Conservation (phyloP, 2,113 vertebrate species). For the Megalops atlanticus region DNA sequence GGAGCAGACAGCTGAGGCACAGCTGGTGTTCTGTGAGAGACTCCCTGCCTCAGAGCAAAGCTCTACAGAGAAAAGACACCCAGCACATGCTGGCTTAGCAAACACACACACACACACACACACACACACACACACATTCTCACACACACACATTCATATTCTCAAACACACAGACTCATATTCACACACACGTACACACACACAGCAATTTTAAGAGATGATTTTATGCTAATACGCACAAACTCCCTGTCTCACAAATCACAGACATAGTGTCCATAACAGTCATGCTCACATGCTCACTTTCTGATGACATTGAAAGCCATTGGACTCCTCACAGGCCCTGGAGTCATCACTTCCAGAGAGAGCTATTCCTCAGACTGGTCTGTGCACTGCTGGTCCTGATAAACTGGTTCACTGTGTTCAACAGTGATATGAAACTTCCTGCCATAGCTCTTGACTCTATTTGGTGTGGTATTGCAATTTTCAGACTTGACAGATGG, state of each 20-base stretch:
- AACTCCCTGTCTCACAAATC: not conserved
- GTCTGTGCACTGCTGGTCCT: not conserved
- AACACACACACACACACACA: not conserved
- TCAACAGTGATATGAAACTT: not conserved
- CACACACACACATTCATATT: not conserved
- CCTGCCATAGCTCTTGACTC: no score
- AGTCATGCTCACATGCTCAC: not conserved
- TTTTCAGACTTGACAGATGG: no score
- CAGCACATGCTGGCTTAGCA: no score
- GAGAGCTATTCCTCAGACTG: not conserved
- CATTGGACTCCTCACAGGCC: not conserved
- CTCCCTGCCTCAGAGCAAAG: not conserved
- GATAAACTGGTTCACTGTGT: not conserved
- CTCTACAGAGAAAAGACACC: no score
- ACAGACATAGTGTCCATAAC: not conserved
- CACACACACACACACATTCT: not conserved
- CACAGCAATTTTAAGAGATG: no score
- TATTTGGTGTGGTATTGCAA: no score
- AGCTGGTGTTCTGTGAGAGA: slow-evolving; percentile 19
- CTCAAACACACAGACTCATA: not conserved
- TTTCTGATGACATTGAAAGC: not conserved
- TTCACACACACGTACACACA: not conserved
- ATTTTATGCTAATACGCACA: not conserved
- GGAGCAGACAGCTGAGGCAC: slow-evolving; percentile 4
- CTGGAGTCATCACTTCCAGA: not conserved